Evolutionary conservation across 2,797 vertebrate species (phyloP).

Genomic region (Naso thynnoides): DNA sequence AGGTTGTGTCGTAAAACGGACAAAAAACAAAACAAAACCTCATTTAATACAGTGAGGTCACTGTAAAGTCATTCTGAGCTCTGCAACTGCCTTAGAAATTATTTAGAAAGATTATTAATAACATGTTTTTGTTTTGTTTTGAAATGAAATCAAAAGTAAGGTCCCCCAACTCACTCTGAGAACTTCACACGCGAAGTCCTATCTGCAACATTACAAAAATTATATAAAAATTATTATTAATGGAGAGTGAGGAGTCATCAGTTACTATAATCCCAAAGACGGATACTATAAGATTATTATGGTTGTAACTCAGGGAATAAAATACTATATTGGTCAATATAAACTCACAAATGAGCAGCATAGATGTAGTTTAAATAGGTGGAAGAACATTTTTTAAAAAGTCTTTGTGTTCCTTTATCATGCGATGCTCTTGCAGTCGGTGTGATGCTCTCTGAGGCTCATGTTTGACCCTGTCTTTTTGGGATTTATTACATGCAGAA

Average conservation of each 20-base stretch:
- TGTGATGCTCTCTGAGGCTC: conserved; percentile 17
- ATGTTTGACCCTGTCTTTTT: conserved; percentile 38
- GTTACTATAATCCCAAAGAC: neutral
- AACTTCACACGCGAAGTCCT: neutral
- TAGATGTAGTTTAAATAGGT: neutral
- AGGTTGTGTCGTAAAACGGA: neutral
- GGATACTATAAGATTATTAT: neutral
- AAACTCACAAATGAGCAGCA: neutral
- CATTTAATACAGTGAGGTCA: neutral
- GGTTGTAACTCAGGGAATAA: neutral
- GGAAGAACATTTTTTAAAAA: neutral
- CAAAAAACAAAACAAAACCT: neutral
- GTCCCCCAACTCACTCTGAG: conserved; percentile 8
- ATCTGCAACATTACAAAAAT: neutral
- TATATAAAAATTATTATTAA: neutral
- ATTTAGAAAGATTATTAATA: too few relatives aligned
- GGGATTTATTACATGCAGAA: conserved; percentile 6
- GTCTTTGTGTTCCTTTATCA: neutral
- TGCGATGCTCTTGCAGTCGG: neutral
- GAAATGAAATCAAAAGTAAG: too few relatives aligned
- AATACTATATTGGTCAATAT: neutral
- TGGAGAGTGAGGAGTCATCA: neutral
- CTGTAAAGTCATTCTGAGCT: neutral
- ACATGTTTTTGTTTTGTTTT: too few relatives aligned
- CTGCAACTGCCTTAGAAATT: neutral